These are phyloP conservation scores for Drosophila rubida DNA, from an alignment of 2,888 invertebrate genomes.

Conservation along the genomic window DNA sequence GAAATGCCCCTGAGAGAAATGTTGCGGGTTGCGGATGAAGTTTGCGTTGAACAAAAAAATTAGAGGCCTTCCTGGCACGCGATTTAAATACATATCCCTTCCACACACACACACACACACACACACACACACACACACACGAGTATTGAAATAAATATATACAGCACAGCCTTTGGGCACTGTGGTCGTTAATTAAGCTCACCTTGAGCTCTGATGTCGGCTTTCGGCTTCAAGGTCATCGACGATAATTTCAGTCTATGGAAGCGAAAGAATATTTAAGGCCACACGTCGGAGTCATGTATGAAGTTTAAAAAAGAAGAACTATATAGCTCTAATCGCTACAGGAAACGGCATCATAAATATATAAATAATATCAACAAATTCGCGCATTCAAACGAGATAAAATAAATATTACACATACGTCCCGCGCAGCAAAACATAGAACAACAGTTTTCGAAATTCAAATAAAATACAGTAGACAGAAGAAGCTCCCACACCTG, in stretches of 20 bases:
- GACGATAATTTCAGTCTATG: conserved; percentile 61
- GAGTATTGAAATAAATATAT: conserved; percentile 9
- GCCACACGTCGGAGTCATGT: not conserved
- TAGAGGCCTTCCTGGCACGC: conserved; percentile 57
- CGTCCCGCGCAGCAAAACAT: conserved; percentile 9
- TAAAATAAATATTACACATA: conserved; percentile 35
- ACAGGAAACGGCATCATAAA: not conserved
- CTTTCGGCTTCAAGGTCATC: conserved; percentile 68
- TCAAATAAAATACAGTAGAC: conserved; percentile 11
- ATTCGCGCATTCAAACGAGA: not conserved
- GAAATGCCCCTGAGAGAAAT: conserved; percentile 18
- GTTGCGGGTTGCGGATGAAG: conserved; percentile 23
- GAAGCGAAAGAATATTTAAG: conserved; percentile 32
- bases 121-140: conserved; percentile 8
- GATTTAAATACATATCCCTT: conserved; percentile 51
- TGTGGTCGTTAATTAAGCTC: conserved; percentile 73
- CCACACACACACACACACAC: conserved; percentile 6
- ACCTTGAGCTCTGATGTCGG: conserved; percentile 61
- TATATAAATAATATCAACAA: not conserved
- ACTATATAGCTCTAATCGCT: not conserved
- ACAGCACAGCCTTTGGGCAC: conserved; percentile 32
- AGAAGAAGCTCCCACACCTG: conserved; percentile 12
- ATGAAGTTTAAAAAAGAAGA: not conserved
- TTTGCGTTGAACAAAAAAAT: conserved; percentile 17
- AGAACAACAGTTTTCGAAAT: conserved; percentile 5